These are phyloP conservation scores for Mechanitis messenoides DNA, from an alignment of 2,888 invertebrate genomes.

Conservation along the genomic window DNA sequence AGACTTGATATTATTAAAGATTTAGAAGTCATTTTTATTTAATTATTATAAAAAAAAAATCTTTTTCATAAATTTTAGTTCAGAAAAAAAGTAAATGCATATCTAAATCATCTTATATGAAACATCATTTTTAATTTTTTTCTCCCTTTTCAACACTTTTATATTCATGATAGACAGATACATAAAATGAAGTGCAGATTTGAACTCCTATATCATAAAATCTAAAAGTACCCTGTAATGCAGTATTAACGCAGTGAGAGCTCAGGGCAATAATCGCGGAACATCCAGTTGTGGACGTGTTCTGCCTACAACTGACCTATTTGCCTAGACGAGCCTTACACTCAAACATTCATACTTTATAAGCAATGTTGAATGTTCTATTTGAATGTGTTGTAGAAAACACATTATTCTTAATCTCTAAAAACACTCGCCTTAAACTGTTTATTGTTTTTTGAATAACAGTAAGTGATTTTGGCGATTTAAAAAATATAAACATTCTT, in stretches of 20 bases:
- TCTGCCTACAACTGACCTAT: slow-evolving; percentile 16
- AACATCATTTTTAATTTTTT: background rate
- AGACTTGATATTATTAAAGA: too few relatives aligned
- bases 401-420: too few relatives aligned
- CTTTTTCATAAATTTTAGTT: too few relatives aligned
- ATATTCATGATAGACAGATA: background rate
- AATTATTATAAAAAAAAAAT: too few relatives aligned
- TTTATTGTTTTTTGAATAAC: too few relatives aligned
- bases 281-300: slow-evolving; percentile 21
- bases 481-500: too few relatives aligned
- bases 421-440: too few relatives aligned
- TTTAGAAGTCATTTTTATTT: too few relatives aligned
- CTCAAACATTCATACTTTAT: slow-evolving; percentile 3
- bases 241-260: slow-evolving; percentile 12
- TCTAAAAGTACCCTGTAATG: slow-evolving; percentile 2
- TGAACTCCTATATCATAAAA: background rate
- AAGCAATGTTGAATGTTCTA: too few relatives aligned
- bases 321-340: slow-evolving; percentile 7
- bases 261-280: slow-evolving; percentile 13
- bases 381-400: too few relatives aligned
- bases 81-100: too few relatives aligned
- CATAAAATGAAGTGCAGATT: slow-evolving; percentile 5
- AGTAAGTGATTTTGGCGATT: too few relatives aligned
- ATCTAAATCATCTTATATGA: background rate
- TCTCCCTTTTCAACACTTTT: background rate